A percentile compares a stretch with the other conserved stretches of the same genome.
These are phyloP conservation scores for Drosophila bifasciata DNA, from an alignment of 1,140 invertebrate species.

Conservation along the genomic window DNA sequence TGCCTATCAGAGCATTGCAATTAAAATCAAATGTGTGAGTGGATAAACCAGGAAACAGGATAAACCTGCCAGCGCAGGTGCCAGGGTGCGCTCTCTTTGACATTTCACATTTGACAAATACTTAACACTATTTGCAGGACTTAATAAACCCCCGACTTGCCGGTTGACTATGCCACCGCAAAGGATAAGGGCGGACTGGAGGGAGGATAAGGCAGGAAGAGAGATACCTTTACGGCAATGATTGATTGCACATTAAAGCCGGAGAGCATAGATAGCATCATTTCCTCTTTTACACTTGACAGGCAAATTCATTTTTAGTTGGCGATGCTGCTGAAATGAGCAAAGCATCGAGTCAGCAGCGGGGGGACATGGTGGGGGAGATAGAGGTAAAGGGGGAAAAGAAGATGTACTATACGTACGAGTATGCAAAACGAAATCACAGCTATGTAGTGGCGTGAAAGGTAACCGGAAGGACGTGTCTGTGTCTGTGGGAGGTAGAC, in stretches of 20 bases:
- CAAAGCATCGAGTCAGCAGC: constrained; percentile 50
- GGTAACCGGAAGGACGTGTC: constrained; percentile 7
- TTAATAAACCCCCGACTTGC: constrained; percentile 79
- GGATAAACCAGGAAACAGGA: constrained; percentile 14
- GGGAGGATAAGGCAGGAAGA: constrained; percentile 15
- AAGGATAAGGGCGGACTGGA: background rate
- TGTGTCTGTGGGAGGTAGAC: constrained; percentile 5
- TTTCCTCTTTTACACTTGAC: constrained; percentile 80
- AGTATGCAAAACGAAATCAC: constrained; percentile 59
- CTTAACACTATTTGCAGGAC: constrained; percentile 77
- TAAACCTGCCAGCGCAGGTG: background rate
- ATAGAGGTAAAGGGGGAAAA: constrained; percentile 12
- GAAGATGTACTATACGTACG: constrained; percentile 14
- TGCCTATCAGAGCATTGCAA: constrained; percentile 50
- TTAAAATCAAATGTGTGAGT: constrained; percentile 44
- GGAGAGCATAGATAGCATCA: constrained; percentile 76
- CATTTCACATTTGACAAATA: constrained; percentile 79
- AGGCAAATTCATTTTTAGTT: constrained; percentile 82
- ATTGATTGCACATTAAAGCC: constrained; percentile 79
- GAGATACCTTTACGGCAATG: constrained; percentile 68
- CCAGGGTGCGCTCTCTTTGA: constrained; percentile 45
- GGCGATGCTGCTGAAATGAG: constrained; percentile 74
- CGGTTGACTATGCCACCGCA: constrained; percentile 69
- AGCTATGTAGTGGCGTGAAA: constrained; percentile 43
- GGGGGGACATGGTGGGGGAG: background rate